Base-by-base conservation (phyloP, 2,797 vertebrate species). In the Hydrocynus forskahlii region DNA sequence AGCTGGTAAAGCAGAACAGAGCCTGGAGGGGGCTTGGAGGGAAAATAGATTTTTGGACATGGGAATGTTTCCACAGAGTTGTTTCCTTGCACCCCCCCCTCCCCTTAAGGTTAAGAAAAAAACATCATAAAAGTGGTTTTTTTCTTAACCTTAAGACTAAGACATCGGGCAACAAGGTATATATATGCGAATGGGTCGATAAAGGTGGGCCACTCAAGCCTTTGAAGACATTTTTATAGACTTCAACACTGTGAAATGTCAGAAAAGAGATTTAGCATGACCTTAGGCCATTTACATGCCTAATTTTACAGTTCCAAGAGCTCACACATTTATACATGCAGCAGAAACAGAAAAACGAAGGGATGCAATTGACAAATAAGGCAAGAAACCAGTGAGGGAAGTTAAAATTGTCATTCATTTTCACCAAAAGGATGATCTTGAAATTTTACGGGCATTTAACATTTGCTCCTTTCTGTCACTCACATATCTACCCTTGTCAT, bases 241-340 rank as follows among this genome's bases (percentile, higher is more conserved):
- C 74, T 76, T 81, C 60, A 48, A 12, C 12, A 55, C 40, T 55
- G 14, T 21, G n/a, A 63, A 66, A 43, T 8, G 57, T 59, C 16
- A 76, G 74, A 50, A 52, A 69, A 21, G 29, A 83, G 54, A 68
- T 52, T 73, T 21, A 21, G 9, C 38, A 45, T 81, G 60, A 67
- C 74, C 81, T 66, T 12, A 43, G 69, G 83, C n/a, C 25, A 72
- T 71, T 81, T 57, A 17, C 35, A 80, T 62, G 74, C 79, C 79
- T 79, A 79, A 86, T 68, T 87, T 86, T 79, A 73, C 52, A n/a
- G 52, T 45, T 67, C 29, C 14, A 54, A 38, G 52, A 19, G 29
- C 52, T 73, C 29, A 73, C 52, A 35, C 17, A 38, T 57, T 40
- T 52, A 55, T 25, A 50, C 19, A 70, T 14, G 67, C 10, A 25